phyloP scores from a whole-genome alignment of 2,888 invertebrate species.

The Drosophila aldrichi region DNA sequence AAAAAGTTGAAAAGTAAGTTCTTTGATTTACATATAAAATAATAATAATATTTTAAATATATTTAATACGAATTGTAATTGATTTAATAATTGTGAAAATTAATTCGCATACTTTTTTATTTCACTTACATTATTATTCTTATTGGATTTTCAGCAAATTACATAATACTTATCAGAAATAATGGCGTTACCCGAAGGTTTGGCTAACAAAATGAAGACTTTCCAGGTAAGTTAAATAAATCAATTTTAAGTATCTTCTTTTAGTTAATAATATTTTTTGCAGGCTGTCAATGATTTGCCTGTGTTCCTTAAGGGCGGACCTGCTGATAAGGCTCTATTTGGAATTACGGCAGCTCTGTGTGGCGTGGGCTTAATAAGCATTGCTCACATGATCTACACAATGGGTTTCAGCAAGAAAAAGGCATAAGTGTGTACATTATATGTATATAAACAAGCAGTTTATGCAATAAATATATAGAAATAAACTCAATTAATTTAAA shows the following conservation, averaged over 20 bases:
- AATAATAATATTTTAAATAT: background rate
- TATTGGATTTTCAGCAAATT: conserved; percentile 54
- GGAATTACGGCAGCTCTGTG: conserved; percentile 84
- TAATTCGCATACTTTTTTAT: too few relatives aligned
- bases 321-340: conserved; percentile 82
- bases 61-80: background rate
- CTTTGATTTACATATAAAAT: background rate
- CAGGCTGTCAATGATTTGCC: conserved; percentile 84
- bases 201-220: conserved; percentile 81
- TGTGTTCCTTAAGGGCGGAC: conserved; percentile 84
- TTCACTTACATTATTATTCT: background rate
- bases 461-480: conserved; percentile 36
- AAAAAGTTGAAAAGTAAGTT: conserved; percentile 39
- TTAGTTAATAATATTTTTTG: conserved; percentile 16
- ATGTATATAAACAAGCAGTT: background rate
- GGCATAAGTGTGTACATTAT: conserved; percentile 47
- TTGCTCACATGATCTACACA: conserved; percentile 79
- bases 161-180: conserved; percentile 62
- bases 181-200: conserved; percentile 84
- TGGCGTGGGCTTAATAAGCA: conserved; percentile 82
- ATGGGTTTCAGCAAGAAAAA: conserved; percentile 84
- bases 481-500: conserved; percentile 24
- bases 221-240: conserved; percentile 78
- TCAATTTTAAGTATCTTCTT: background rate
- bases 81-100: background rate